phyloP scores from a whole-genome alignment of 2,888 invertebrate genomes.

The Rhagonycha fulva region DNA sequence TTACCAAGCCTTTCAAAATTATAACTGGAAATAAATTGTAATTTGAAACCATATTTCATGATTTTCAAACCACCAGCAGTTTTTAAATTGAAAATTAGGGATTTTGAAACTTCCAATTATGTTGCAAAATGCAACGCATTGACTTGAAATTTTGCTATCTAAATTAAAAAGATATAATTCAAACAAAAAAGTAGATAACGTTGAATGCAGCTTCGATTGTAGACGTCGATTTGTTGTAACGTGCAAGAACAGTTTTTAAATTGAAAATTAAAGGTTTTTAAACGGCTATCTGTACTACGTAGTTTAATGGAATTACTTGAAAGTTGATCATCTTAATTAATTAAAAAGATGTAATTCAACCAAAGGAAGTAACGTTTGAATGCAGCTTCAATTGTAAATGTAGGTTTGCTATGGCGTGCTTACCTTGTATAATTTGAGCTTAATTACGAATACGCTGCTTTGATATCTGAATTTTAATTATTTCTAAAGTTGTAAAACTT shows the following conservation, averaged over 20 bases:
- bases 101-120: background rate
- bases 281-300: background rate
- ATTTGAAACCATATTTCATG: too few species aligned
- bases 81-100: background rate
- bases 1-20: background rate
- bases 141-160: background rate
- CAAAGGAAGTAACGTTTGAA: too few species aligned
- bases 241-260: background rate
- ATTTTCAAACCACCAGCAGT: background rate
- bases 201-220: too few species aligned
- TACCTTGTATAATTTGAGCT: background rate
- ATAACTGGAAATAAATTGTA: too few species aligned
- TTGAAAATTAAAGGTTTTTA: background rate
- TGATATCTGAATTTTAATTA: background rate
- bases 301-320: background rate
- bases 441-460: background rate
- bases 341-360: background rate
- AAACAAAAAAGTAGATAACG: background rate
- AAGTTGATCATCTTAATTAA: background rate
- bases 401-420: background rate
- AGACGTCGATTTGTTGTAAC: too few species aligned
- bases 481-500: background rate
- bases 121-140: background rate
- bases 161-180: background rate
- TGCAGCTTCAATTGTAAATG: background rate